Base-by-base conservation (phyloP, 2,113 vertebrate species). In the Sinocyclocheilus maitianheensis region DNA sequence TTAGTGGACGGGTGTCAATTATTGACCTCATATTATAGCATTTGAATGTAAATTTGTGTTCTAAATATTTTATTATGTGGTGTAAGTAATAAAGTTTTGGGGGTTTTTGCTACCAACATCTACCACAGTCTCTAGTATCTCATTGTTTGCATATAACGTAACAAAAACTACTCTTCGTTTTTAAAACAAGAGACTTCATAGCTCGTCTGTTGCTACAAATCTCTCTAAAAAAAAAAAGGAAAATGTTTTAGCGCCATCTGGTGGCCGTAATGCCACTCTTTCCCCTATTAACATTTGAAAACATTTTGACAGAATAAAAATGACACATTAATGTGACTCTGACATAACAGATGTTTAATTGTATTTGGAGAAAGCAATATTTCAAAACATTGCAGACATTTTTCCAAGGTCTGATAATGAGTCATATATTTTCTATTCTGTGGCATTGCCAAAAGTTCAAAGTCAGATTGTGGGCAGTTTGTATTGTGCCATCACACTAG, bases 181-280 rank as follows among this genome's bases (percentile, higher is more conserved):
- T 51, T 14, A 1, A 2, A n/a, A 8, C 18, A 37, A 11, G 53
- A 62, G 7, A 37, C 26, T 8, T 46, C 12, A 13, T 10, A 1
- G 34, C 5, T 43, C 48, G 22, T 24, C 7, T 67, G 7, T n/a
- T 1, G 13, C 3, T 11, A 2, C 1, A 65, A 81, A 82, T 48
- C 30, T 2, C 30, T 34, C 30, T 34, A 3, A 34, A 34, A 34
- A 34, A 30, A 34, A 34, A 3, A 2, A 81, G 65, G 26, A 26
- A 26, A 26, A 26, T 55, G 1, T 48, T 34, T 63, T 55, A 48
- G 43, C 74, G 8, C 76, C 87, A 26, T 53, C 87, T 86, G 6
- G 87, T 60, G 84, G 58, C 40, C 37, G 6, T 51, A 10, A 30
- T 34, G 26, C 75, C 43, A 10, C 43, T 48, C 24, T 48, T 40